Evolutionary conservation across 2,888 invertebrate species (phyloP), one percentile per base, ranked within the genome.

Genomic region (Megalurothrips usitatus): DNA sequence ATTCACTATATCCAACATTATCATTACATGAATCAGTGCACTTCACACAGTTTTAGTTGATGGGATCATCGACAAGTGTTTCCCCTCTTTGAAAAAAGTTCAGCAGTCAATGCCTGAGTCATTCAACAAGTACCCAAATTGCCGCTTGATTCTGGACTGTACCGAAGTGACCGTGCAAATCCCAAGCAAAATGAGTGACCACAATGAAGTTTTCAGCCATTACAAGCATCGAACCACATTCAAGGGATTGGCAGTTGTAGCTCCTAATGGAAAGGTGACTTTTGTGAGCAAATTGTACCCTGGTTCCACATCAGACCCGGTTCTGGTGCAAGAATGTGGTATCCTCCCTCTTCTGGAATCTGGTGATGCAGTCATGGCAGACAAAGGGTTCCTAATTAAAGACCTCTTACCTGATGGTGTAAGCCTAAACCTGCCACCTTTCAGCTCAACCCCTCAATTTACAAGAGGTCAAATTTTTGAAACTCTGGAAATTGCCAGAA

Each of bases 331-430:
- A 14, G 28, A 80, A 12, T 43, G 80, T 49, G n/a, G 23, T n/a
- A 43, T 81, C 23, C 28, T 80, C 47, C 14, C 52, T 11, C 47
- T 75, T 14, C 78, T 68, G 75, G 48, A 81, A 23, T 23, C 52
- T 11, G 80, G 80, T 78, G 80, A 81, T 47, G 52, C n/a, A 26
- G 52, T 81, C 28, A 79, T 81, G 79, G 81, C 78, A 23, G 81
- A 81, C n/a, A 78, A 78, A 79, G 80, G 81, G 47, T 81, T 81
- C 23, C 79, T 79, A 19, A 81, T 81, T 78, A 49, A 58, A 28
- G 81, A 81, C 10, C n/a, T 79, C 52, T 58, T 68, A 26, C 23
- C 78, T 23, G 19, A 28, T 17, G 80, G 79, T 75, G 80, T 63
- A 11, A 11, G 11, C 23, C 23, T 68, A 3, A 68, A n/a, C n/a